Base-by-base conservation (phyloP, 2,888 invertebrate genomes). In the Hyles lineata region DNA sequence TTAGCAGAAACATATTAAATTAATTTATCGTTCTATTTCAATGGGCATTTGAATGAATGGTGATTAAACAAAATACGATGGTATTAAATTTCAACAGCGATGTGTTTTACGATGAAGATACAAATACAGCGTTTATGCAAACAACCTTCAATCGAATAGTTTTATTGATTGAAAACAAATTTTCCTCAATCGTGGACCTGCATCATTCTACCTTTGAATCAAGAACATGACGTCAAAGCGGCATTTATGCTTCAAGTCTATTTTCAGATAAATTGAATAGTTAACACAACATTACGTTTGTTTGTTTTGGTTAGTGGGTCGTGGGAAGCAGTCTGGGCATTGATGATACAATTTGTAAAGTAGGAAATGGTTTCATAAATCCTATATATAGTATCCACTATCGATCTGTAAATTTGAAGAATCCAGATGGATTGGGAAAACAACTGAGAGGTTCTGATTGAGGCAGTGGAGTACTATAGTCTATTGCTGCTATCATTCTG, bases 211-310 rank as follows among this genome's bases (percentile, higher is more conserved):
- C 23, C n/a, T 63, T 63, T 35, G 67, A 43, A 23, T 67, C 50
- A 67, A 50, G 43, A 23, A 17, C 50, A 67, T 67, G 67, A 67
- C 67, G 67, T 67, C 67, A 67, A 50, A 50, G 67, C 43, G 43
- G 50, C 15, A 21, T 67, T 43, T 67, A 67, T 23, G 50, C 43
- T 67, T n/a, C 17, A 43, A 4, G 23, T 67, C 63, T 67, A 67
- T 67, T 67, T 50, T 50, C 15, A 67, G 67, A 67, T 67, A 43
- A 50, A 67, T 67, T 23, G 67, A 67, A 67, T 67, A 67, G 67
- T 67, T 67, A 67, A 67, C 67, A 25, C 21, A 63, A 63, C 19
- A 63, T 67, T 25, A 67, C 67, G 67, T 67, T 67, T 67, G 67
- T 67, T 67, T 67, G 50, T 67, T 67, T 50, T 67, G 23, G 21